Base-by-base conservation (phyloP, 1,140 invertebrate genomes). In the Pogonomyrmex barbatus region DNA sequence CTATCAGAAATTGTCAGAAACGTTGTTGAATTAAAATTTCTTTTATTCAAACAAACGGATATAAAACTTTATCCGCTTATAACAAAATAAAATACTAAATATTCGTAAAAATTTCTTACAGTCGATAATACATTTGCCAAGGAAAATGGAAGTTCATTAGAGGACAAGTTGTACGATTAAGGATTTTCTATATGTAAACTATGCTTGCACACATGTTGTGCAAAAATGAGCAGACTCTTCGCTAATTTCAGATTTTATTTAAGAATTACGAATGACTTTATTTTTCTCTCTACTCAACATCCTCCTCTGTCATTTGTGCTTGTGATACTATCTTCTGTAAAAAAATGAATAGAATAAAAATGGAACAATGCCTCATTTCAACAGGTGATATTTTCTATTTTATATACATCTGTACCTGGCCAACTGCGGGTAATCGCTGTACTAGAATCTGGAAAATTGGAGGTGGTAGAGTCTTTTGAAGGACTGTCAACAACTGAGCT, bases 391-490 rank as follows among this genome's bases (percentile, higher is more conserved):
- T 42, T 4, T 82, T 39, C 14, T 10, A 42, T 36, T 47, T 47
- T 6, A n/a, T 47, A 14, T 10, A 65, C 63, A 89, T 89, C 87
- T 58, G 71, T 94, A 96, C 95, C 95, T 97, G 95, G 60, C 96
- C 95, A 82, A 96, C 95, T 50, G 95, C 88, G 39, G 98, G 98
- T 89, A 99, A 95, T 94, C 97, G 96, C 92, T 98, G 97, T 70
- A 99, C 95, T 12, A 99, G 96, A 90, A 98, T 94, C 86, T 98
- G 97, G 96, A 99, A 99, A 91, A 99, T 97, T 93, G 98, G 97
- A 50, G 98, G 97, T 85, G 99, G 98, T 92, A 99, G 96, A 75
- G 98, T 99, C 94, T 99, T 98, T 94, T 99, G 98, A n/a, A 99
- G 95, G 76, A 98, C 96, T 95, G 98, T 97, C 33, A 99, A 95